Conservation (phyloP, 2,797 vertebrate genomes). For the Helicolenus hilgendorfi region DNA sequence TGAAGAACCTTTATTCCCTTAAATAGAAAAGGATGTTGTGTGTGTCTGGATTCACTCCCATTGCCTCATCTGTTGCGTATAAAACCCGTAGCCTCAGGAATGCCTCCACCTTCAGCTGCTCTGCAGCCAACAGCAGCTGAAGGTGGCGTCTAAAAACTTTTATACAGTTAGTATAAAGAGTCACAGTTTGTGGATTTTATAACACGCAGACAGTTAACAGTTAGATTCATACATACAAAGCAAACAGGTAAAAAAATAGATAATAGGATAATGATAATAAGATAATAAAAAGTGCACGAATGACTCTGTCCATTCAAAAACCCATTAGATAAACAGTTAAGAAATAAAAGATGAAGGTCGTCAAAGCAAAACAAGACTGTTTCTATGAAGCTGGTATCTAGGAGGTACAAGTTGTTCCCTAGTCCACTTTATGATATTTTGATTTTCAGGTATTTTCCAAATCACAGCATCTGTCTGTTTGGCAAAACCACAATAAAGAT, state of each 20-base stretch:
- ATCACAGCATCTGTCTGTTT: not conserved
- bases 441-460: not conserved
- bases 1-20: not conserved
- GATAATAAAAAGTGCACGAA: not conserved
- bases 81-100: slow-evolving; percentile 62
- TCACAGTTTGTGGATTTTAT: not conserved
- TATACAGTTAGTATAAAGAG: not conserved
- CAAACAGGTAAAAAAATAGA: too few species aligned
- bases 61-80: slow-evolving; percentile 72
- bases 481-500: not conserved
- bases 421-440: not conserved
- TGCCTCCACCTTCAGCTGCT: slow-evolving; percentile 40
- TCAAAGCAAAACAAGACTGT: not conserved
- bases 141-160: not conserved
- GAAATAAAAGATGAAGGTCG: not conserved
- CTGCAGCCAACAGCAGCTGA: not conserved
- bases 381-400: not conserved
- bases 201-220: not conserved
- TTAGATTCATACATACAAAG: not conserved
- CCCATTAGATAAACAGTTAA: not conserved
- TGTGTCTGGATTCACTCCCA: slow-evolving; percentile 38
- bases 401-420: not conserved
- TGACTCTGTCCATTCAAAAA: not conserved
- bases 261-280: too few species aligned
- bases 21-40: slow-evolving; percentile 41